Conservation (phyloP, 2,888 invertebrate species). For the Theretra japonica region DNA sequence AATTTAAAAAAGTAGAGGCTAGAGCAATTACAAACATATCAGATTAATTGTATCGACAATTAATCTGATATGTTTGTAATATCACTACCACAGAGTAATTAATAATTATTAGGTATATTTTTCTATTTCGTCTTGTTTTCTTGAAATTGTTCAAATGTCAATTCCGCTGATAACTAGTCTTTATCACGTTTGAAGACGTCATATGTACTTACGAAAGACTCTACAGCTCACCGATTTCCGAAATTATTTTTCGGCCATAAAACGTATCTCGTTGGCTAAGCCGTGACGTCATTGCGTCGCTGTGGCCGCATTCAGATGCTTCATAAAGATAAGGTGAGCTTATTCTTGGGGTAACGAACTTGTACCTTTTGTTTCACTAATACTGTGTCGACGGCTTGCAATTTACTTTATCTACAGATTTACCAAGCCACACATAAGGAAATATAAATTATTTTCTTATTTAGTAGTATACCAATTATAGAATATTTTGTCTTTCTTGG, state of each 20-base stretch:
- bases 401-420: neutral
- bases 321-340: slow-evolving; percentile 56
- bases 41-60: no score
- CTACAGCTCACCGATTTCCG: neutral
- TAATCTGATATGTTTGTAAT: no score
- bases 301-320: slow-evolving; percentile 28
- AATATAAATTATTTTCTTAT: neutral
- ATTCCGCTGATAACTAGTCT: no score
- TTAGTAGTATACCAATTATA: neutral
- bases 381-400: neutral
- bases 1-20: no score
- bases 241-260: neutral
- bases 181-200: no score
- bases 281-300: slow-evolving; percentile 48
- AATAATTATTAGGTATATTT: no score
- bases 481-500: neutral
- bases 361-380: slow-evolving; percentile 7
- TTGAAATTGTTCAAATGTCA: no score
- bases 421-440: neutral
- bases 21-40: no score
- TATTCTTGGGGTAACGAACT: slow-evolving; percentile 44
- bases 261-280: neutral
- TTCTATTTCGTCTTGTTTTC: no score
- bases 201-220: no score
- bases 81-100: no score